These are phyloP conservation scores for Zaprionus nigranus DNA, from an alignment of 1,140 invertebrate genomes.

Conservation along the genomic window DNA sequence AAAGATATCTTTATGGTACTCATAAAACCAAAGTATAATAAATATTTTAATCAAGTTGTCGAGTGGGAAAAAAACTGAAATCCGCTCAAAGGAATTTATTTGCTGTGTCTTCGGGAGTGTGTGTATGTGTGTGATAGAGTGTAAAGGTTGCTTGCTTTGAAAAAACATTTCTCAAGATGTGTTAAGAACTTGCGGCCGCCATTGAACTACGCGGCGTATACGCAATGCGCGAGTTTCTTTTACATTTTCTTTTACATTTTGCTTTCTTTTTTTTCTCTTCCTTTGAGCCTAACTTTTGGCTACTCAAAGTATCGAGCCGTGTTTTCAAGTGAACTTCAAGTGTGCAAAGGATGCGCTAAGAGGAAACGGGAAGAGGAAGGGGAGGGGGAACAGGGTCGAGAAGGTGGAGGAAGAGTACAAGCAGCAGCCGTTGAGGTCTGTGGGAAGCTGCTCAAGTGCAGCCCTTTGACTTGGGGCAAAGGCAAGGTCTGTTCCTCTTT, in stretches of 20 bases:
- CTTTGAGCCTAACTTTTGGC: conserved; percentile 75
- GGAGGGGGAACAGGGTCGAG: conserved; percentile 24
- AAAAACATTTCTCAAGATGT: conserved; percentile 44
- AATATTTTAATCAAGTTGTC: conserved; percentile 69
- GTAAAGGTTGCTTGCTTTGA: conserved; percentile 15
- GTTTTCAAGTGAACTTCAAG: conserved; percentile 72
- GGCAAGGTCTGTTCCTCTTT: conserved; percentile 34
- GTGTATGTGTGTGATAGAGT: background rate
- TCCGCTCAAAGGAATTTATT: conserved; percentile 18
- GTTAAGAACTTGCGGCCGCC: conserved; percentile 65
- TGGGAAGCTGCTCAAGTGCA: conserved; percentile 64
- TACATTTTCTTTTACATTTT: background rate
- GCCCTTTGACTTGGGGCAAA: conserved; percentile 52
- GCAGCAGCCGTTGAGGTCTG: conserved; percentile 52
- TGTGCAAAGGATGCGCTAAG: conserved; percentile 15
- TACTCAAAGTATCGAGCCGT: conserved; percentile 68
- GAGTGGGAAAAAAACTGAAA: conserved; percentile 34
- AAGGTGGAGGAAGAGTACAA: conserved; percentile 9
- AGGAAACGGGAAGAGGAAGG: background rate
- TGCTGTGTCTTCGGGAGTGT: background rate
- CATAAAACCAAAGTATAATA: conserved; percentile 46
- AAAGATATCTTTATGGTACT: conserved; percentile 49
- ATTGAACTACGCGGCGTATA: conserved; percentile 62
- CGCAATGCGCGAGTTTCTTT: conserved; percentile 25
- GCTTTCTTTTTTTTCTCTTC: conserved; percentile 16